A percentile compares a stretch with the other conserved stretches of the same genome.
Conservation (phyloP, 2,113 vertebrate species). For the Crotophaga sulcirostris region DNA sequence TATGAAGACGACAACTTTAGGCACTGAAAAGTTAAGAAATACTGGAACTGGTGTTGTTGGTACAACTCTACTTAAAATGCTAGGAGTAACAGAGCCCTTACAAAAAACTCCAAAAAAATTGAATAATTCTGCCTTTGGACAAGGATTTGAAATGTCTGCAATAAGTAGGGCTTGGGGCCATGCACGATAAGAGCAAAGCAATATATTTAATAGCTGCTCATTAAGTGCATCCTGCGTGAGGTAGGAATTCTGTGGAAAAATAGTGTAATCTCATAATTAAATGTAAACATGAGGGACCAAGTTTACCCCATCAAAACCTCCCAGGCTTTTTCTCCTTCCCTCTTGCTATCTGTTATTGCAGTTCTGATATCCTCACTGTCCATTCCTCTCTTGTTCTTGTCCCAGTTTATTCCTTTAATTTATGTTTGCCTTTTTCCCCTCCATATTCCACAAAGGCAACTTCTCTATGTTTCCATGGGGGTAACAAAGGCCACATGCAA, state of each 20-base stretch:
- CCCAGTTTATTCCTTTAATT: neutral
- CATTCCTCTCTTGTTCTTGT: neutral
- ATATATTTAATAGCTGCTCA: conserved; percentile 48
- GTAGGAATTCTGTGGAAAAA: conserved; percentile 50
- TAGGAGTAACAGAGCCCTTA: neutral
- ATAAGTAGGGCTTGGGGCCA: neutral
- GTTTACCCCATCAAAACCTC: conserved; percentile 6
- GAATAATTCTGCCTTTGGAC: neutral
- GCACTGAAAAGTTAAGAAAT: neutral
- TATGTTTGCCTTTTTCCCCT: neutral
- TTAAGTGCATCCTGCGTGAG: conserved; percentile 28
- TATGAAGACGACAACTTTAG: neutral
- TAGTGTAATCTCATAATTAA: conserved; percentile 36
- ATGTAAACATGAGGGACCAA: conserved; percentile 18
- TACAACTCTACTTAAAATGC: neutral
- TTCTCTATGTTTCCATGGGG: neutral
- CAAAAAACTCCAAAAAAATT: neutral
- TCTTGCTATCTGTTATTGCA: neutral
- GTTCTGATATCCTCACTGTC: neutral
- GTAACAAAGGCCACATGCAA: neutral
- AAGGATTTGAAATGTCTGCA: neutral
- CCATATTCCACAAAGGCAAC: neutral
- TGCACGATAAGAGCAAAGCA: conserved; percentile 29
- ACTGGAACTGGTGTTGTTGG: neutral
- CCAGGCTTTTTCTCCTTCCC: neutral